These are phyloP conservation scores for Microcebus griseorufus DNA, from an alignment of 2,113 vertebrate genomes.

Conservation along the genomic window DNA sequence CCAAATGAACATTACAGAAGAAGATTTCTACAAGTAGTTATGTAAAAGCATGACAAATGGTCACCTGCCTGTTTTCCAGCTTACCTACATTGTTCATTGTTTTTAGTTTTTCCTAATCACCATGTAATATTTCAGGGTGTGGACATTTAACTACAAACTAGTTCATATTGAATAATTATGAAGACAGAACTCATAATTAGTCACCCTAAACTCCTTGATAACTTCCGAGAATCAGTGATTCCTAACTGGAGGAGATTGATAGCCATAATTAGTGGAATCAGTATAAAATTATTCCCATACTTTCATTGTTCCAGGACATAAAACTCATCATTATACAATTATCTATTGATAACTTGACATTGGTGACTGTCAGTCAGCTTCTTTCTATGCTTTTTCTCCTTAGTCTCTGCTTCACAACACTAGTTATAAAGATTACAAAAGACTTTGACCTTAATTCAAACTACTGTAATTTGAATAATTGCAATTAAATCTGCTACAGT, in stretches of 20 bases:
- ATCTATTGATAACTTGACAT: neutral
- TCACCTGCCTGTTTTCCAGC: neutral
- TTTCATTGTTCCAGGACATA: neutral
- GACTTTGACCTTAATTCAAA: neutral
- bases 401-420: neutral
- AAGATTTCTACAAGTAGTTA: neutral
- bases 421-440: neutral
- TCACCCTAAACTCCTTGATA: neutral
- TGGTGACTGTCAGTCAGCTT: neutral
- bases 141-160: neutral
- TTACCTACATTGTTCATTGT: neutral
- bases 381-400: neutral
- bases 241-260: neutral
- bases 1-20: neutral
- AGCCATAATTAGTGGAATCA: neutral
- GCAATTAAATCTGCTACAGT: neutral
- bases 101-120: neutral
- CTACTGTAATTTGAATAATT: neutral
- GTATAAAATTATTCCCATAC: neutral
- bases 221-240: neutral
- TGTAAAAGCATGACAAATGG: neutral
- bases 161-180: neutral
- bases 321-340: neutral
- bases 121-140: neutral
- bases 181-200: neutral